phyloP scores from a whole-genome alignment of 2,888 invertebrate genomes.

The Chrysodeixis includens region DNA sequence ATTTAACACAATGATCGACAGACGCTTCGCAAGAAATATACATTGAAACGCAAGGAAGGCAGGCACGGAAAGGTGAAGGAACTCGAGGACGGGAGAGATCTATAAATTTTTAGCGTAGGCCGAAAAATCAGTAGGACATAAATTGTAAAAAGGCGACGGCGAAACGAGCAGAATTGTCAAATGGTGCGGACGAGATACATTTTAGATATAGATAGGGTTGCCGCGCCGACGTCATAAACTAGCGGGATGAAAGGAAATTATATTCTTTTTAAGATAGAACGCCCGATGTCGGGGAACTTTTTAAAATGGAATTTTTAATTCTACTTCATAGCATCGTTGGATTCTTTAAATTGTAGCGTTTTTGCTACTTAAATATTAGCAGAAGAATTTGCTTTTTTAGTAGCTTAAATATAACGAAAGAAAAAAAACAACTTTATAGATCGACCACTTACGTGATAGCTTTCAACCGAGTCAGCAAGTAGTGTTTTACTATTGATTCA shows the following conservation, averaged over 20 bases:
- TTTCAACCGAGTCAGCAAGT: background rate
- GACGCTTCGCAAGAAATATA: constrained; percentile 41
- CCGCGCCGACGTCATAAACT: constrained; percentile 48
- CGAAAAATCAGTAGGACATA: constrained; percentile 73
- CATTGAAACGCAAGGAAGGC: constrained; percentile 28
- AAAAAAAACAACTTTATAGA: background rate
- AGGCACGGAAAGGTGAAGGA: constrained; percentile 38
- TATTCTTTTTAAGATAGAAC: constrained; percentile 43
- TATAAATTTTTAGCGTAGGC: constrained; percentile 65
- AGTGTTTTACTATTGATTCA: background rate
- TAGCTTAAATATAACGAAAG: background rate
- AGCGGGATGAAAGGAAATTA: constrained; percentile 37
- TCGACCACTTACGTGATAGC: background rate
- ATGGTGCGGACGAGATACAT: constrained; percentile 85
- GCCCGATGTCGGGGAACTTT: constrained; percentile 34
- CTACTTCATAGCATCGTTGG: background rate
- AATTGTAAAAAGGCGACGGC: constrained; percentile 78
- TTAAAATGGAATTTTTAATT: constrained; percentile 16
- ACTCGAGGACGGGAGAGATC: constrained; percentile 45
- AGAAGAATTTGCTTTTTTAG: background rate
- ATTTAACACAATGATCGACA: constrained; percentile 50
- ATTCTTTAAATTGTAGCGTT: background rate
- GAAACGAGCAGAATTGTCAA: constrained; percentile 80
- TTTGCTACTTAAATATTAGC: background rate
- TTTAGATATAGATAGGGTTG: constrained; percentile 77